phyloP scores from a whole-genome alignment of 2,797 vertebrate species.

The Arrhamphus sclerolepis region DNA sequence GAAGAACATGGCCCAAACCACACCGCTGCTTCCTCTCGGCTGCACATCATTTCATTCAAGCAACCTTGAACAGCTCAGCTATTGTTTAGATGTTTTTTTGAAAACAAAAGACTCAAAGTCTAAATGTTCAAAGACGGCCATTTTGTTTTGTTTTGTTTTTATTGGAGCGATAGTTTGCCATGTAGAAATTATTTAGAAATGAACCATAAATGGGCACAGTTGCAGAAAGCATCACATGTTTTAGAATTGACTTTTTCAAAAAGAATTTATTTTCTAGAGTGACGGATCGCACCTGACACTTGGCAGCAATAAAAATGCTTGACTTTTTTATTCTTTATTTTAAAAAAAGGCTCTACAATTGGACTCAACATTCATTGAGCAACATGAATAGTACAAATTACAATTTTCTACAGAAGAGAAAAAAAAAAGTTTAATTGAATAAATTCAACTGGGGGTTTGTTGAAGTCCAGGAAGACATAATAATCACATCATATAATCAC shows the following conservation, averaged over 20 bases:
- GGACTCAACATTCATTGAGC: conserved; percentile 46
- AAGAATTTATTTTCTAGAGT: conserved; percentile 31
- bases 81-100: conserved; percentile 38
- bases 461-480: no score
- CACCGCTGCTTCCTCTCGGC: conserved; percentile 38
- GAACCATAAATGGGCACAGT: conserved; percentile 24
- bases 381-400: conserved; percentile 40
- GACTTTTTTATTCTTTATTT: no score
- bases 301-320: conserved; percentile 21
- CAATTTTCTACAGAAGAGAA: conserved; percentile 23
- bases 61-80: conserved; percentile 26
- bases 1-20: conserved; percentile 43
- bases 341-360: conserved; percentile 31
- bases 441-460: no score
- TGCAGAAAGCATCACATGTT: conserved; percentile 23
- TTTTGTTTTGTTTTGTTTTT: conserved; percentile 10
- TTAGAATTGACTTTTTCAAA: conserved; percentile 11
- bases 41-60: conserved; percentile 35
- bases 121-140: conserved; percentile 4
- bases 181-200: conserved; percentile 43
- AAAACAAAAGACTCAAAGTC: conserved; percentile 11
- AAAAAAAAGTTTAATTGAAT: conserved; percentile 7
- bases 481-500: no score
- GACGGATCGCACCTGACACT: conserved; percentile 35
- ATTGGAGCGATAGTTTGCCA: conserved; percentile 32